Base-by-base conservation (phyloP, 2,797 vertebrate genomes). In the Otus scops region DNA sequence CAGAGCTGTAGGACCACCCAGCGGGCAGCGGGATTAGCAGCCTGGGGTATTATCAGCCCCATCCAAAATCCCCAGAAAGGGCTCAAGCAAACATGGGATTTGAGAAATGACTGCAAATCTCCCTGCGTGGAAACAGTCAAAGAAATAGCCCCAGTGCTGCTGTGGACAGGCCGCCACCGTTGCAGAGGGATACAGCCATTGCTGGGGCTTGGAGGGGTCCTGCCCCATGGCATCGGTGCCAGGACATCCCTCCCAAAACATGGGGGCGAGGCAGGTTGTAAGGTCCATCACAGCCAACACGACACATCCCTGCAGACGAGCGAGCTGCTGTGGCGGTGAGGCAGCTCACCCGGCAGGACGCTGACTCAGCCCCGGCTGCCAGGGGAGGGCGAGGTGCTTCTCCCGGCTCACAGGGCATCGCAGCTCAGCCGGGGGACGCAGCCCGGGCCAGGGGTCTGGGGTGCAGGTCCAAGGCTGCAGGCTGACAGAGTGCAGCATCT, bases 291-390 rank as follows among this genome's bases (percentile, higher is more conserved):
- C 88, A 89, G 43, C 56, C 74, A 79, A 26, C 9, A 1, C 5
- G 65, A 56, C 0, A 1, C 34, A 71, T 4, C 20, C 15, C 68
- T 23, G 32, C 56, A 5, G 28, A 77, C 2, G 1, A 54, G 39
- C 22, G 60, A 23, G 64, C 60, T 91, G 64, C 92, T 71, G 68
- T 13, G 69, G n/a, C 22, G 65, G n/a, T 19, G 77, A 89, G 65
- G 83, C 85, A 87, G 94, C 87, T 92, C 61, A 23, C 8, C 6
- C 2, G 26, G 59, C 22, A 1, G 7, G 78, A 11, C 19, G 3
- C 76, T 92, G 85, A 89, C 90, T 91, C 93, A 86, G 89, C 75
- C 63, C 71, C 78, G 82, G 82, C 78, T 3, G 2, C 70, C 84
- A 34, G 43, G 1, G 0, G 73, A 71, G 51, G 17, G 5, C 30